Base-by-base conservation (phyloP, 2,888 invertebrate species). In the Catocala fraxini region DNA sequence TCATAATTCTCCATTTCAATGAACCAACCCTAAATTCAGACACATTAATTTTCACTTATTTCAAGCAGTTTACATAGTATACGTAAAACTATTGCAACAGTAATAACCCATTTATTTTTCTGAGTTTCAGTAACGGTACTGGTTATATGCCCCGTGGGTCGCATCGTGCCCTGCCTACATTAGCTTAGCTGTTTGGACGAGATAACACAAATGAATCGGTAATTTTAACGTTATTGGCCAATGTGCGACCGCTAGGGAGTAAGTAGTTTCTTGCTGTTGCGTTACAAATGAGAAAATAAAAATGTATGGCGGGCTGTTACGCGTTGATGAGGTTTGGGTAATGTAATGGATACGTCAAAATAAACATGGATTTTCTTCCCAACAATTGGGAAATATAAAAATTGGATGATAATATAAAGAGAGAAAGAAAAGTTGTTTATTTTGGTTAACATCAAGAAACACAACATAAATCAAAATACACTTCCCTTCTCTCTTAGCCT, bases 121-220 rank as follows among this genome's bases (percentile, higher is more conserved):
- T 65, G 53, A 58, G 70, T 68, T 61, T 42, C 62, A 53, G 73
- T 59, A 62, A 72, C 56, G 66, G 15, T 39, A 42, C 48, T 0
- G 39, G 45, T 53, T 53, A 62, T 62, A 48, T 43, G 42, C 63
- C 75, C 74, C 43, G 9, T 10, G 75, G 73, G 74, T 34, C 47
- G 39, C 41, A 66, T 75, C 57, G 43, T 15, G 51, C 58, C 39
- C 63, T 57, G 65, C 65, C 64, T 70, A 72, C 68, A 75, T 75
- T 72, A 72, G 72, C 62, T 41, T 11, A 43, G 52, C 57, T 60
- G 73, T 65, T 68, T 68, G 71, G 42, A 46, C 52, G 51, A 65
- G 65, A 63, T 75, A 75, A 75, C 64, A 60, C 60, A 72, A 75
- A 75, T 72, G 72, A 75, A 75, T 68, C 61, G 70, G 70, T 75